phyloP scores from a whole-genome alignment of 2,797 vertebrate species.

The Sebastes kiyomatsui region DNA sequence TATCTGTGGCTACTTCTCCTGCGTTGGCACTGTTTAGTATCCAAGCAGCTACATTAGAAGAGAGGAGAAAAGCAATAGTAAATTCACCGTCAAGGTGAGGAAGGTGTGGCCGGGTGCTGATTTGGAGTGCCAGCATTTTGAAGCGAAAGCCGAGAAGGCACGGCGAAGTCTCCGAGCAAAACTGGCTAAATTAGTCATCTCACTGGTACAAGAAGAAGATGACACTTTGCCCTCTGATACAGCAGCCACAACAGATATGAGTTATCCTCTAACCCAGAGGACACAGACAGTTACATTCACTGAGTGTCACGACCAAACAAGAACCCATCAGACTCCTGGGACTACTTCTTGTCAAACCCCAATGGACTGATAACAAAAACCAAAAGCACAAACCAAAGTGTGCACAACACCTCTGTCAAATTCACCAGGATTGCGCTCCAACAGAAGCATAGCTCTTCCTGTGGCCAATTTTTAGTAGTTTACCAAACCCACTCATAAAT shows the following conservation, averaged over 20 bases:
- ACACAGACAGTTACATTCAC: background rate
- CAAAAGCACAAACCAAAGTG: background rate
- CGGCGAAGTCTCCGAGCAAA: background rate
- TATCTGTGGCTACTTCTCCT: background rate
- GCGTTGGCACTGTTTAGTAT: background rate
- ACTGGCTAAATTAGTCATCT: conserved; percentile 18
- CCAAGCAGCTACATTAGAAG: background rate
- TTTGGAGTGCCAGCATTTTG: background rate
- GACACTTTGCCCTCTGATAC: conserved; percentile 11
- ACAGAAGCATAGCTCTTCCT: background rate
- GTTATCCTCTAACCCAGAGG: conserved; percentile 6
- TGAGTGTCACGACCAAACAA: background rate
- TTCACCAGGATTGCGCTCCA: background rate
- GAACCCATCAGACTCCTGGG: background rate
- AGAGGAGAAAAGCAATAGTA: background rate
- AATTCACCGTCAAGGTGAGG: background rate
- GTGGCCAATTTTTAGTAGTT: conserved; percentile 1
- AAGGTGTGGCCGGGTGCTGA: background rate
- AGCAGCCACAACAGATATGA: conserved; percentile 20
- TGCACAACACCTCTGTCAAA: background rate
- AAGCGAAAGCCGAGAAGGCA: background rate
- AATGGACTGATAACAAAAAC: background rate
- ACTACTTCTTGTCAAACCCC: background rate
- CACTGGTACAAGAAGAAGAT: background rate
- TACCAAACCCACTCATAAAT: background rate